Base-by-base conservation (phyloP, 2,113 vertebrate species). In the Toxostoma redivivum region DNA sequence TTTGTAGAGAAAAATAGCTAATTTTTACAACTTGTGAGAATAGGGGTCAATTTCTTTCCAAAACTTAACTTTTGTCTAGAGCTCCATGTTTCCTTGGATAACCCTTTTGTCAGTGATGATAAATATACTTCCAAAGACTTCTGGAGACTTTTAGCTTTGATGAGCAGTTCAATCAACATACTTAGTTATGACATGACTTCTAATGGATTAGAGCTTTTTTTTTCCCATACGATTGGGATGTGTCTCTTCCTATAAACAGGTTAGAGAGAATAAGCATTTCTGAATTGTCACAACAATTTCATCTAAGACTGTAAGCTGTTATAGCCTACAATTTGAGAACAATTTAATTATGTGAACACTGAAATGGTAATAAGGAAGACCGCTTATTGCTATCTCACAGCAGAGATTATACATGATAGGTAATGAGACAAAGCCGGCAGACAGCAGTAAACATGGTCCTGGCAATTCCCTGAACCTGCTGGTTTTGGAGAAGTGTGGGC, bases 311-410 rank as follows among this genome's bases (percentile, higher is more conserved):
- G 60, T 88, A 90, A 86, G 67, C 57, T 69, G 67, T 94, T 93
- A 95, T 50, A 95, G 90, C 50, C 58, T 90, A 54, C 79, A 88
- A 73, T 93, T 88, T 81, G 88, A 96, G 94, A 96, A 70, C 85
- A 92, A 86, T 85, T 93, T 95, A 92, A 95, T 94, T 90, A 94
- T 40, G 81, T 90, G 90, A 93, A 77, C 71, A 90, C 90, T 97
- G 79, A n/a, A 92, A 57, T 82, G 78, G 61, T 79, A 96, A 90
- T 93, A 82, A 92, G 79, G 58, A 90, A 90, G 45, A 33, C 35
- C 0, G 31, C 54, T 87, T 93, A 92, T 92, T 95, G 92, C 71
- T 88, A 91, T 44, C 57, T 95, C 78, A 87, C 19, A 93, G 85
- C 62, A 70, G 88, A 95, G 58, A 86, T 92, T 90, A 73, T 70